Evolutionary conservation across 2,888 invertebrate species (phyloP).

Genomic region (Drosophila bunnanda): DNA sequence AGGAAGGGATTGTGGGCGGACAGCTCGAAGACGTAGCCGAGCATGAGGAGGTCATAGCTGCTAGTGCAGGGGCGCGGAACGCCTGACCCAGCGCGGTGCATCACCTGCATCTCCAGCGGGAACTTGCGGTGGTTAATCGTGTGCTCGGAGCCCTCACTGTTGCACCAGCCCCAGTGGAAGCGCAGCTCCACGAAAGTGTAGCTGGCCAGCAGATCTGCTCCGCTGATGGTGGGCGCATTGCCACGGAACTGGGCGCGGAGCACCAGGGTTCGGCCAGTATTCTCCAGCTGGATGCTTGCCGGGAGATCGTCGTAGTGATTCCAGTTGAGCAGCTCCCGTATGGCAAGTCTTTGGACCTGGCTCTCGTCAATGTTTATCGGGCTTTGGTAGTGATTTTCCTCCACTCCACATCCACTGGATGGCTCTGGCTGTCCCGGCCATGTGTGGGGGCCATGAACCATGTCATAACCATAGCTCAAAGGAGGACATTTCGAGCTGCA

Average conservation of each 20-base stretch:
- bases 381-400: conserved; percentile 80
- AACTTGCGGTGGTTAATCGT: conserved; percentile 86
- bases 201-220: conserved; percentile 85
- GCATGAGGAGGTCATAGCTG: conserved; percentile 84
- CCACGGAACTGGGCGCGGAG: conserved; percentile 76
- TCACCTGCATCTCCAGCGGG: conserved; percentile 87
- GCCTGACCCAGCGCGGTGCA: conserved; percentile 76
- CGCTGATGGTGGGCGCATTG: conserved; percentile 83
- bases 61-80: conserved; percentile 65
- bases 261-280: conserved; percentile 85
- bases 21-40: conserved; percentile 86
- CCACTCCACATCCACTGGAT: not conserved
- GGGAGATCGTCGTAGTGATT: conserved; percentile 86
- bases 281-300: conserved; percentile 85
- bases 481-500: not conserved
- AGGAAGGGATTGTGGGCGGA: conserved; percentile 86
- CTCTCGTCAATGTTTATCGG: conserved; percentile 85
- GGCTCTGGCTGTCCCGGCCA: conserved; percentile 70
- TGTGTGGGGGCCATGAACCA: conserved; percentile 82
- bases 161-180: conserved; percentile 87
- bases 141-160: conserved; percentile 87
- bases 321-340: conserved; percentile 85
- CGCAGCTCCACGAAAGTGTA: conserved; percentile 86
- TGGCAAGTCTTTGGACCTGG: conserved; percentile 72
- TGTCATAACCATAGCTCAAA: conserved; percentile 36